Base-by-base conservation (phyloP, 2,113 vertebrate genomes). In the Hucho hucho region DNA sequence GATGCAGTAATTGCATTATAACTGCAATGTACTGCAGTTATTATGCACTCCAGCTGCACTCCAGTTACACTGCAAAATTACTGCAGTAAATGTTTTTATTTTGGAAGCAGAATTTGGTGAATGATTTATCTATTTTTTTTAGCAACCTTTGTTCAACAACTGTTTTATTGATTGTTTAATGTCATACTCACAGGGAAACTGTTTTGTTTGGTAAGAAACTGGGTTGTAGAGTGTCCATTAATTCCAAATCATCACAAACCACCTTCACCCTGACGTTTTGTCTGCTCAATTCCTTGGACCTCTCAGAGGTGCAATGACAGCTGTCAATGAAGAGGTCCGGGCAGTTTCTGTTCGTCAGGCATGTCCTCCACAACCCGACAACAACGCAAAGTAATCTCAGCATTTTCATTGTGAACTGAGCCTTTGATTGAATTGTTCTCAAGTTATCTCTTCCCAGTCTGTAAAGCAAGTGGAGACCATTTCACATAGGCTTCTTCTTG, bases 181-280 rank as follows among this genome's bases (percentile, higher is more conserved):
- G 70, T 25, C 46, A 84, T 90, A 96, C 96, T 96, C 83, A 97
- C 96, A 97, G 91, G 63, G 93, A 93, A 13, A 96, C 93, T 12
- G 96, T 96, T 72, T 89, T 93, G 92, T 93, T 94, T 79, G 95
- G 96, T 29, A 96, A 81, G 83, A 95, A 89, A 25, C 91, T 87
- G 47, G 95, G 92, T 80, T 92, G 95, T 83, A 96, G 90, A 70
- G 94, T 94, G 87, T 96, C 96, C 92, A 93, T 84, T 89, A 97
- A 87, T 73, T 97, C 95, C 25, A 93, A 93, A 69, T 94, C 94
- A 71, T 88, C 93, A 73, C 96, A 96, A 77, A 91, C 86, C 67
- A 95, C 94, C 79, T 93, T 95, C 82, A 96, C 88, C 43, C 94
- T 93, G 75, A 94, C 85, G 13, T 88, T 81, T 32, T 93, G 94